Conservation (phyloP, 1,140 invertebrate genomes). For the Vanessa tameamea region DNA sequence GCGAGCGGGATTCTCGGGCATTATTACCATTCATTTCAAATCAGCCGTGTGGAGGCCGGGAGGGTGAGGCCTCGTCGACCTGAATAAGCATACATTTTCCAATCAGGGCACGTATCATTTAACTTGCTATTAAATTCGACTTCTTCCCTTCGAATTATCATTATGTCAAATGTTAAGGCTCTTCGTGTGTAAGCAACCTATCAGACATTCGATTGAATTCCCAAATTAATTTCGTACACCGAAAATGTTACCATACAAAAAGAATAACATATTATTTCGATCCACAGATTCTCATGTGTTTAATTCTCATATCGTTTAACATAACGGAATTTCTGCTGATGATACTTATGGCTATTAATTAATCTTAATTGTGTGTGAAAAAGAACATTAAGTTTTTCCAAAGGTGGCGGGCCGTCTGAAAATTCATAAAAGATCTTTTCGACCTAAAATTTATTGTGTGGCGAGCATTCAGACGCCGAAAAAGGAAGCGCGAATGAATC, state of each 20-base stretch:
- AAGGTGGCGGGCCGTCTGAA: conserved; percentile 46
- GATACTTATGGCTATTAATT: conserved; percentile 37
- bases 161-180: conserved; percentile 66
- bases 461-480: conserved; percentile 65
- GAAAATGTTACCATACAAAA: conserved; percentile 10
- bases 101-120: conserved; percentile 80
- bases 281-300: conserved; percentile 13
- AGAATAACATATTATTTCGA: neutral
- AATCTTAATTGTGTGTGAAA: conserved; percentile 41
- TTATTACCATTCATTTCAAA: conserved; percentile 81
- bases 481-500: conserved; percentile 64
- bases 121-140: conserved; percentile 80
- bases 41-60: conserved; percentile 73
- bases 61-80: conserved; percentile 64
- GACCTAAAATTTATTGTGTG: conserved; percentile 71
- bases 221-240: conserved; percentile 28
- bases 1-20: conserved; percentile 74
- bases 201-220: conserved; percentile 33
- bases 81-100: conserved; percentile 81
- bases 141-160: conserved; percentile 78
- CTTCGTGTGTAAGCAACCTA: conserved; percentile 41
- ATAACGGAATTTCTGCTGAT: conserved; percentile 30
- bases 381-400: conserved; percentile 37
- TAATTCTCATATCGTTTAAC: conserved; percentile 26
- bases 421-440: conserved; percentile 64